Percentiles rank a stretch among this genome's conserved stretches.
These are phyloP conservation scores for Mamestra brassicae DNA, from an alignment of 2,888 invertebrate genomes.

Conservation along the genomic window DNA sequence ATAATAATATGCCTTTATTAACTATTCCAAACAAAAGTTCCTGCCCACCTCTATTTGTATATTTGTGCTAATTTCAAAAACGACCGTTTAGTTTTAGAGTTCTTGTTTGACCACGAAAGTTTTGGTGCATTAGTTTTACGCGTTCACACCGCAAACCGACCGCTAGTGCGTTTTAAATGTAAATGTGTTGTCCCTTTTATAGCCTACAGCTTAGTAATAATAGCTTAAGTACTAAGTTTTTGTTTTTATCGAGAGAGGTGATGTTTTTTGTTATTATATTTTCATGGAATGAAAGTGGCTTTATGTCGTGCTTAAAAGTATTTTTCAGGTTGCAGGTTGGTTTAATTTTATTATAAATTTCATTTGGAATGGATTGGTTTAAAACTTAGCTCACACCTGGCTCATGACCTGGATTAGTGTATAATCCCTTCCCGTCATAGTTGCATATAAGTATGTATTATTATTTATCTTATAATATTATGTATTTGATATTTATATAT, in stretches of 20 bases:
- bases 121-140: constrained; percentile 35
- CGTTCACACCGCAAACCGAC: constrained; percentile 21
- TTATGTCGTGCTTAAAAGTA: too few species aligned
- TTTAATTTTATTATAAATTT: too few species aligned
- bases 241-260: constrained; percentile 9
- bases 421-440: too few species aligned
- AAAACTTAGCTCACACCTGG: too few species aligned
- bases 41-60: constrained; percentile 15
- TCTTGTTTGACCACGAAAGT: constrained; percentile 66
- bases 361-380: too few species aligned
- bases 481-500: too few species aligned
- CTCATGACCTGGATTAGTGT: too few species aligned
- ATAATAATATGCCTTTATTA: neutral
- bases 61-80: constrained; percentile 65
- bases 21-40: constrained; percentile 18
- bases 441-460: too few species aligned
- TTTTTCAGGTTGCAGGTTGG: too few species aligned
- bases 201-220: constrained; percentile 13
- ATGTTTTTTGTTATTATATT: constrained; percentile 6
- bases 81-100: constrained; percentile 62
- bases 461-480: too few species aligned
- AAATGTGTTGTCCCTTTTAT: constrained; percentile 44
- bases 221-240: constrained; percentile 30
- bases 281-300: too few species aligned
- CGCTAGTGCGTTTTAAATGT: constrained; percentile 43